These are phyloP conservation scores for Chrysaora quinquecirrha DNA, from an alignment of 30 jellyfish, hydroid and myxozoan species.

Conservation along the genomic window DNA sequence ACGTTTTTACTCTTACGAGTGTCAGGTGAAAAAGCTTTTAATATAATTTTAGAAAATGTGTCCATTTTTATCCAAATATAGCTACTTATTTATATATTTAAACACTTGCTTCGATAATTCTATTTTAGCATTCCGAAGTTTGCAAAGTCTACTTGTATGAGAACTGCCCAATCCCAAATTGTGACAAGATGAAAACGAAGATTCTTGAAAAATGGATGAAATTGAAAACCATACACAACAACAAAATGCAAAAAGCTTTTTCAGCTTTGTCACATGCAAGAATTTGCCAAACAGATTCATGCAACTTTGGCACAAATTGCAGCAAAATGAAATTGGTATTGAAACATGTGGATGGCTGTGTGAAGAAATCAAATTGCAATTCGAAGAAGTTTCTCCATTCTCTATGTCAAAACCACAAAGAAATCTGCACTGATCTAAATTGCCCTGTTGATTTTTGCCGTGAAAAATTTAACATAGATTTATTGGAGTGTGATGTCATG, in stretches of 20 bases:
- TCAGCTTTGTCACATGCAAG: slow-evolving; percentile 58
- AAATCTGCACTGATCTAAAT: slow-evolving; percentile 30
- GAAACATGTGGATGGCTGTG: slow-evolving; percentile 44
- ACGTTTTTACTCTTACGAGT: no score
- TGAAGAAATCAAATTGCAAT: slow-evolving; percentile 38
- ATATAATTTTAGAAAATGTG: no score
- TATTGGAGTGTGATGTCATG: background rate
- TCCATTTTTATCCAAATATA: no score
- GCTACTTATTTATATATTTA: no score
- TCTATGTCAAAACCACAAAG: slow-evolving; percentile 58
- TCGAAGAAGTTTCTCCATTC: slow-evolving; percentile 52
- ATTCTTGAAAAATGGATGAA: slow-evolving; percentile 65
- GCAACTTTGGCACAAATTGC: slow-evolving; percentile 58
- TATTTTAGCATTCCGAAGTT: slow-evolving; percentile 58
- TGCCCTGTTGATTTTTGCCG: slow-evolving; percentile 74
- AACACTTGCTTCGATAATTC: no score
- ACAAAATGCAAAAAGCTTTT: slow-evolving; percentile 53
- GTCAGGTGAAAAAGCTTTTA: no score
- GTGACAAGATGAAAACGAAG: slow-evolving; percentile 60
- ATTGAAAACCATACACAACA: slow-evolving; percentile 36
- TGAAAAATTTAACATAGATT: slow-evolving; percentile 18
- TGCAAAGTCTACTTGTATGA: slow-evolving; percentile 46
- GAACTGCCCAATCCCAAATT: slow-evolving; percentile 60
- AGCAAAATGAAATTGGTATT: slow-evolving; percentile 51
- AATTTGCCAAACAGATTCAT: slow-evolving; percentile 25